Conservation (phyloP, 35 echinoderm and acorn worm species). For the Heliocidaris erythrogramma region DNA sequence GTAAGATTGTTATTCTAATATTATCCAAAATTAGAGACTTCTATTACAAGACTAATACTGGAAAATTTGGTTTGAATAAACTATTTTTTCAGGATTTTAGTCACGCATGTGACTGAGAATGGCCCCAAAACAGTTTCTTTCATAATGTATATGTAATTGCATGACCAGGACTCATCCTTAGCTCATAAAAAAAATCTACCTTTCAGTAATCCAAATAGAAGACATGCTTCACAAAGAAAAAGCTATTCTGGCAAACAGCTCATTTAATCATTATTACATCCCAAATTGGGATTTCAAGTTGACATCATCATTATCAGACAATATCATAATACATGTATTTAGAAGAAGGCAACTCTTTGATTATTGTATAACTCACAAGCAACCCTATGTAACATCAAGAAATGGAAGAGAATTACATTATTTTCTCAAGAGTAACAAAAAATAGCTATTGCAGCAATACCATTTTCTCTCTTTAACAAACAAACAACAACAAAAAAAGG, state of each 20-base stretch:
- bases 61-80: no score
- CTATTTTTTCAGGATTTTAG: no score
- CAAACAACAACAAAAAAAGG: background rate
- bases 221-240: background rate
- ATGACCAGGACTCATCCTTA: no score
- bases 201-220: no score
- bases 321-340: background rate
- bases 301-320: background rate
- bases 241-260: background rate
- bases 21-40: no score
- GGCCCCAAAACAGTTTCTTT: no score
- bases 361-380: background rate
- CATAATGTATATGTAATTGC: no score
- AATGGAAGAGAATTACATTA: background rate
- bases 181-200: no score
- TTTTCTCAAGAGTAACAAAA: background rate
- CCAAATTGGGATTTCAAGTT: background rate
- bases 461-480: background rate
- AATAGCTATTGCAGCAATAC: background rate
- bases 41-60: no score
- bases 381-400: background rate
- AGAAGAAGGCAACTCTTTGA: background rate
- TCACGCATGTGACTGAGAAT: no score
- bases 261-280: background rate
- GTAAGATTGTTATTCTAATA: no score